phyloP scores from a whole-genome alignment of 2,888 invertebrate species.

The Drosophila sordidapex region DNA sequence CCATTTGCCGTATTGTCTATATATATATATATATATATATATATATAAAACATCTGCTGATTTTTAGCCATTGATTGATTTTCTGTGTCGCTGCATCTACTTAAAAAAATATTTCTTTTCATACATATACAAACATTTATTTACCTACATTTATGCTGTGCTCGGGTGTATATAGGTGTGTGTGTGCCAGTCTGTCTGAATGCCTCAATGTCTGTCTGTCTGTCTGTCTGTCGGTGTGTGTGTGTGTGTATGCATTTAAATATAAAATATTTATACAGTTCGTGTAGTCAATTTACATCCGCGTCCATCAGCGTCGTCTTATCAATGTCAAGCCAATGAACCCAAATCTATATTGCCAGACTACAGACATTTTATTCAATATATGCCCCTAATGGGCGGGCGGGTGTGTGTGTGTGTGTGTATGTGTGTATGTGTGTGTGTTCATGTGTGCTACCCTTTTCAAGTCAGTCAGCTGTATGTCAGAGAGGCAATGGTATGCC shows the following conservation, averaged over 20 bases:
- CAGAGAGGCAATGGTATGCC: conserved; percentile 23
- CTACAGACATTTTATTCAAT: conserved; percentile 49
- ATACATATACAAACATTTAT: not conserved
- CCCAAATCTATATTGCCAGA: conserved; percentile 70
- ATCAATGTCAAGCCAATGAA: conserved; percentile 80
- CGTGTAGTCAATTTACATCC: conserved; percentile 72
- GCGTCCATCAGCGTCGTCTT: conserved; percentile 76
- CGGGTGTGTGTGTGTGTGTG: conserved; percentile 4
- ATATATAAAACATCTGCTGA: conserved; percentile 50
- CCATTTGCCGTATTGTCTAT: conserved; percentile 17
- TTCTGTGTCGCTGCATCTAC: conserved; percentile 67
- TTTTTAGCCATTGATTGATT: conserved; percentile 62
- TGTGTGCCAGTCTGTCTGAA: conserved; percentile 15
- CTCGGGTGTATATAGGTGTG: conserved; percentile 11
- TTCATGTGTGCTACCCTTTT: conserved; percentile 34
- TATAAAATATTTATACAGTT: conserved; percentile 75
- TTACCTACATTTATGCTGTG: conserved; percentile 8
- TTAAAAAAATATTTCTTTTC: conserved; percentile 55
- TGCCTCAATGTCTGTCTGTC: conserved; percentile 6
- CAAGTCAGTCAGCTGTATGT: conserved; percentile 10
- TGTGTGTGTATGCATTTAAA: conserved; percentile 23
- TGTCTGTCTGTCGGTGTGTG: not conserved
- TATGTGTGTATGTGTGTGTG: conserved; percentile 9
- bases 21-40: not conserved
- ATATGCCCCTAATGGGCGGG: conserved; percentile 28